Evolutionary conservation across 2,888 invertebrate species (phyloP).

Genomic region (Cheilosia impressa): DNA sequence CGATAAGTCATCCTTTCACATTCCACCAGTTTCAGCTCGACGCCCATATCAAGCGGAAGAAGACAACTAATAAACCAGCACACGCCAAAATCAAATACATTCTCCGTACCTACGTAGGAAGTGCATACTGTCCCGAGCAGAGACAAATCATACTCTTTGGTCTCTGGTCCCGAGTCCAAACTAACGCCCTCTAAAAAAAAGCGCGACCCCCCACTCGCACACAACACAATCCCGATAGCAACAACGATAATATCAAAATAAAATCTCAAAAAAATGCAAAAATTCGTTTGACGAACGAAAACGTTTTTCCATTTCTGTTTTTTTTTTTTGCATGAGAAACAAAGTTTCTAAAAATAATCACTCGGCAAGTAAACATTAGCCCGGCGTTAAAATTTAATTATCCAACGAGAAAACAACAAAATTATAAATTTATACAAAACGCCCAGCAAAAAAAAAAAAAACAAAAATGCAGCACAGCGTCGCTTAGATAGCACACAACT

Average conservation of each 20-base stretch:
- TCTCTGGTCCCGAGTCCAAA: conserved; percentile 24
- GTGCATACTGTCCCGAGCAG: conserved; percentile 17
- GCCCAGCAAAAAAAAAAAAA: not conserved
- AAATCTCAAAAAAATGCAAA: conserved; percentile 44
- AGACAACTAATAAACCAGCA: conserved; percentile 49
- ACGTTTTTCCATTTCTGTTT: not conserved
- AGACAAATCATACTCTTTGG: too few species aligned
- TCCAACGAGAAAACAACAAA: conserved; percentile 33
- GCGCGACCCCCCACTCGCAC: conserved; percentile 5
- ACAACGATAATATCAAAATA: conserved; percentile 20
- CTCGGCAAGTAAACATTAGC: conserved; percentile 27
- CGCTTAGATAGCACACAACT: conserved; percentile 14
- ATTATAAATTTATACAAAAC: conserved; percentile 21
- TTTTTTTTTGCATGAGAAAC: not conserved
- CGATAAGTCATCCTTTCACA: not conserved
- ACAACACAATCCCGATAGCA: conserved; percentile 25
- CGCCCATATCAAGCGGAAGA: conserved; percentile 51
- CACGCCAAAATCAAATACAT: conserved; percentile 20
- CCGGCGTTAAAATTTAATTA: conserved; percentile 45
- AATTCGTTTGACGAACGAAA: conserved; percentile 25
- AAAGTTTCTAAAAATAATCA: conserved; percentile 44
- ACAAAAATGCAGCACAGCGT: not conserved
- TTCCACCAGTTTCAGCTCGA: not conserved
- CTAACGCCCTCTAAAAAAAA: conserved; percentile 6
- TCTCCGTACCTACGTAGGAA: not conserved